These are phyloP conservation scores for Antedon mediterranea DNA, from an alignment of 53 echinoderm and acorn worm genomes.

Conservation along the genomic window DNA sequence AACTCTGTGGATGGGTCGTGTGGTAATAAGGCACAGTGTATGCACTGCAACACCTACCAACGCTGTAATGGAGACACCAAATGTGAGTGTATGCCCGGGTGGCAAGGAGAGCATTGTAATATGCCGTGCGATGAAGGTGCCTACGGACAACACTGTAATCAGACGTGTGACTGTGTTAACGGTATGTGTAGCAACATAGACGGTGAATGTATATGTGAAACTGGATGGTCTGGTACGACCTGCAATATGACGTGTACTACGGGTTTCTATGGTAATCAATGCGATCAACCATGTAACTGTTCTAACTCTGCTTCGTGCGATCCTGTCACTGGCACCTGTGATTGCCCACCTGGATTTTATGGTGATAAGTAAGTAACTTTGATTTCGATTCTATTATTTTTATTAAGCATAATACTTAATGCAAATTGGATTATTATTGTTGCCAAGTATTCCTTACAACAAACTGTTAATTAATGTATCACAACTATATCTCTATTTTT, in stretches of 20 bases:
- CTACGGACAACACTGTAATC: not conserved
- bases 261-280: not conserved
- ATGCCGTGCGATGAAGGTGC: not conserved
- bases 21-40: no score
- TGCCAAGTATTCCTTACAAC: no score
- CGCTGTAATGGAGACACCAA: not conserved
- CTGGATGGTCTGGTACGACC: not conserved
- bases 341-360: not conserved
- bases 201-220: not conserved
- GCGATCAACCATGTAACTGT: not conserved
- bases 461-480: not conserved
- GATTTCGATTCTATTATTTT: no score
- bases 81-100: not conserved
- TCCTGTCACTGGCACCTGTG: not conserved
- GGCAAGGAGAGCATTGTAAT: not conserved
- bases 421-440: no score
- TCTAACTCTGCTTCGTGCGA: not conserved
- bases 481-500: no score
- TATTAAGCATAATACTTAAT: no score
- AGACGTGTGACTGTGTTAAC: not conserved
- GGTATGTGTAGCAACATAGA: not conserved
- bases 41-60: not conserved
- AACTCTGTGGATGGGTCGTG: no score
- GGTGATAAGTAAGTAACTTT: not conserved
- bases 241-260: not conserved